phyloP scores from a whole-genome alignment of 2,113 vertebrate genomes.

The Scalopus aquaticus region DNA sequence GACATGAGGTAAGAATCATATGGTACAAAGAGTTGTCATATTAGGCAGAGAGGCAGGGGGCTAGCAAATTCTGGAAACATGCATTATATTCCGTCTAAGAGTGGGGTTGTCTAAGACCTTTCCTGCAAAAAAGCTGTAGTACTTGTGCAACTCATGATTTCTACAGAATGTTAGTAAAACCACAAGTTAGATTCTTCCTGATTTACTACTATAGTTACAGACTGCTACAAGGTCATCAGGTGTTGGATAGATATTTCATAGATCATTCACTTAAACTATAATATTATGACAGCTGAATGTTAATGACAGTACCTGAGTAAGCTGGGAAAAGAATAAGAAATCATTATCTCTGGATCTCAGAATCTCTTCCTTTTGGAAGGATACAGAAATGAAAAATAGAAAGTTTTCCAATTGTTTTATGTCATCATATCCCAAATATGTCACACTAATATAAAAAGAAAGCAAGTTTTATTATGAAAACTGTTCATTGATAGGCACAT shows the following conservation, averaged over 20 bases:
- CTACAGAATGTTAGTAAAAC: conserved; percentile 36
- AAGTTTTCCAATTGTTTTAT: not conserved
- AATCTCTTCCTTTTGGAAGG: not conserved
- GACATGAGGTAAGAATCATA: not conserved
- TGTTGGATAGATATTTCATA: conserved; percentile 39
- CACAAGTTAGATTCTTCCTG: conserved; percentile 13
- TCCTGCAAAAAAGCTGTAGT: not conserved
- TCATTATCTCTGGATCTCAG: conserved; percentile 33
- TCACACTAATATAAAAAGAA: not conserved
- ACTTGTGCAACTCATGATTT: not conserved
- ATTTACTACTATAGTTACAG: not conserved
- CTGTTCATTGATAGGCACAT: not conserved
- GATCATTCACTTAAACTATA: not conserved
- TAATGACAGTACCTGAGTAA: not conserved
- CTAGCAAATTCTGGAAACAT: not conserved
- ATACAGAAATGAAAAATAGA: not conserved
- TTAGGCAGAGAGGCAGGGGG: not conserved
- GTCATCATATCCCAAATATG: not conserved
- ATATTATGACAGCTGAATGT: conserved; percentile 27
- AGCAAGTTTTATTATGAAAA: not conserved
- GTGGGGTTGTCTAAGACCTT: not conserved
- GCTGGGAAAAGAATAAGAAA: not conserved
- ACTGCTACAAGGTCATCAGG: not conserved
- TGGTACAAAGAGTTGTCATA: not conserved
- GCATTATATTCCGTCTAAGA: not conserved